These are phyloP conservation scores for Entelurus aequoreus DNA, from an alignment of 2,113 vertebrate species.

Conservation along the genomic window DNA sequence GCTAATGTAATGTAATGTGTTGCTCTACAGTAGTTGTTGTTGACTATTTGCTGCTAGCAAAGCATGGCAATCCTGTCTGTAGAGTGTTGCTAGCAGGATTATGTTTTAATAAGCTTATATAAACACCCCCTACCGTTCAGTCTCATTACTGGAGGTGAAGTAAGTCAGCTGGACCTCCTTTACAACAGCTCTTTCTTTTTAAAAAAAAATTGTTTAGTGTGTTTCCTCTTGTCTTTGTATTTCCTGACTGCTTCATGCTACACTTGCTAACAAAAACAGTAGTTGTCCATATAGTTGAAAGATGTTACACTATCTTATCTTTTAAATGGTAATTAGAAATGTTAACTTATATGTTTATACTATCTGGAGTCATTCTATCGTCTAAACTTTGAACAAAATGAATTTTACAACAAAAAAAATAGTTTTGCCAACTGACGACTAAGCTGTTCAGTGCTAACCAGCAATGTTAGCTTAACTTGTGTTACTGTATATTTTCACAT, in stretches of 20 bases:
- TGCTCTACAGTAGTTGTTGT: constrained; percentile 7
- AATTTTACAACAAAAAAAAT: too few species aligned
- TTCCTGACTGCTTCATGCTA: background rate
- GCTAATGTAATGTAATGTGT: background rate
- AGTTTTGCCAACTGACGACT: too few species aligned
- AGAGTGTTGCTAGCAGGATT: constrained; percentile 43
- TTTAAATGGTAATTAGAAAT: too few species aligned
- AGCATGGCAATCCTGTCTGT: constrained; percentile 29
- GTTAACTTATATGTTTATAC: too few species aligned
- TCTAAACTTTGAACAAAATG: too few species aligned
- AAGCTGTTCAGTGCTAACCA: too few species aligned
- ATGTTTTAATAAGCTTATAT: constrained; percentile 67
- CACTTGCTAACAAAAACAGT: too few species aligned
- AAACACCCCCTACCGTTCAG: constrained; percentile 53
- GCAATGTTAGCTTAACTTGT: too few species aligned
- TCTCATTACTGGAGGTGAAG: constrained; percentile 59
- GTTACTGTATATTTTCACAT: too few species aligned
- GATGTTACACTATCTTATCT: too few species aligned
- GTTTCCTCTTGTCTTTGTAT: background rate
- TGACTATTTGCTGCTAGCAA: background rate
- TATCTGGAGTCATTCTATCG: too few species aligned
- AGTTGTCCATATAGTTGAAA: too few species aligned
- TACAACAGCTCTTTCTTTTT: background rate
- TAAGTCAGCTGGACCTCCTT: constrained; percentile 26
- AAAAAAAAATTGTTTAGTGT: background rate